phyloP scores from a whole-genome alignment of 2,113 vertebrate genomes.

The Microcebus lehilahytsara region DNA sequence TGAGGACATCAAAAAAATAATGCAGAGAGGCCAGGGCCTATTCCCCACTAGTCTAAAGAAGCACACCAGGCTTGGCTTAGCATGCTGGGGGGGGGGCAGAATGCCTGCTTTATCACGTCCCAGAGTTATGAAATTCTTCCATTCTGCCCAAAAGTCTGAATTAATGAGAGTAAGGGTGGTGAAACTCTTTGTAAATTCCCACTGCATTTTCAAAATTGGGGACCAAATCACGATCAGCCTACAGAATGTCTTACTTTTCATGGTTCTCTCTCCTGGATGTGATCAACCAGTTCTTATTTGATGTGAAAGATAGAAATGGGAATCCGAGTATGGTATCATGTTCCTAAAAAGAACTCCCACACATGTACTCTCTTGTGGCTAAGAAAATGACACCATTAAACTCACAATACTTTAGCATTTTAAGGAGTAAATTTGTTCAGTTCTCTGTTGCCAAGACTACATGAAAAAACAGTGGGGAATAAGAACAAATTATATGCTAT shows the following conservation, averaged over 20 bases:
- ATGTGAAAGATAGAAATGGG: background rate
- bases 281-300: background rate
- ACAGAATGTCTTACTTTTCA: background rate
- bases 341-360: background rate
- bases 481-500: background rate
- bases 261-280: background rate
- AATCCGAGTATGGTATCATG: background rate
- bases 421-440: background rate
- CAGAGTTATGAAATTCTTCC: background rate
- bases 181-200: conserved; percentile 17
- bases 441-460: background rate
- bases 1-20: background rate
- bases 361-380: background rate
- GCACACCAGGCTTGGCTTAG: background rate
- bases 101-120: background rate
- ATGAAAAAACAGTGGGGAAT: background rate
- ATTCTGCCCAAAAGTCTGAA: background rate
- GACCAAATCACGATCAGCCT: background rate
- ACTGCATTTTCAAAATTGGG: background rate
- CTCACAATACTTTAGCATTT: background rate
- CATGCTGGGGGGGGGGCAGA: background rate
- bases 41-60: background rate
- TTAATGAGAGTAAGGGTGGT: background rate
- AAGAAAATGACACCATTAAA: background rate
- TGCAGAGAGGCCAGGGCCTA: background rate